Conservation (phyloP, 2,888 invertebrate genomes). For the Leptopilina drosophilae region DNA sequence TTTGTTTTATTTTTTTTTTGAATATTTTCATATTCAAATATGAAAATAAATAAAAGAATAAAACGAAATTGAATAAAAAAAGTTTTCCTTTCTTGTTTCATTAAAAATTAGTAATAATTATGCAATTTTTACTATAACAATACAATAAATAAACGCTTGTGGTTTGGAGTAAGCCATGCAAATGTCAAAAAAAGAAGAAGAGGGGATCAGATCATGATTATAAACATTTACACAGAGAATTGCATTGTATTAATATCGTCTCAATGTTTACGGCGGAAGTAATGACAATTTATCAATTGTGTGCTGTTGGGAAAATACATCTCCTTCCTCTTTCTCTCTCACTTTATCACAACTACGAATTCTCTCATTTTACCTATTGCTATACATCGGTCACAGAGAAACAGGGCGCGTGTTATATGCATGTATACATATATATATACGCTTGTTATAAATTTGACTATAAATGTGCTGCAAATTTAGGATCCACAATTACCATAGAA, state of each 20-base stretch:
- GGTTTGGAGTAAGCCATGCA: background rate
- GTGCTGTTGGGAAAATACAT: background rate
- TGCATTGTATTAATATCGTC: constrained; percentile 2
- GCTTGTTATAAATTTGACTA: background rate
- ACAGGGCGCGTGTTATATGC: too few relatives aligned
- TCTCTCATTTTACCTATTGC: background rate
- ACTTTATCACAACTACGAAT: too few relatives aligned
- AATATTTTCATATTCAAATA: too few relatives aligned
- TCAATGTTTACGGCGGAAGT: constrained; percentile 7
- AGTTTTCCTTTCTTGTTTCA: too few relatives aligned
- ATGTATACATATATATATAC: background rate
- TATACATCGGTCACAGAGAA: background rate
- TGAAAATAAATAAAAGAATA: too few relatives aligned
- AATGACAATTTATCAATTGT: constrained; percentile 13
- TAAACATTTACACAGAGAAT: background rate
- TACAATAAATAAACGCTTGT: too few relatives aligned
- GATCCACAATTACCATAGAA: constrained; percentile 28
- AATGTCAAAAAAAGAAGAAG: background rate
- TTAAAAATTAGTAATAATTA: too few relatives aligned
- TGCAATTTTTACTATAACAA: too few relatives aligned
- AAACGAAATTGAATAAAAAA: too few relatives aligned
- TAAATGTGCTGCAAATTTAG: constrained; percentile 16
- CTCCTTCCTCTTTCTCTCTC: too few relatives aligned
- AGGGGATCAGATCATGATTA: background rate
- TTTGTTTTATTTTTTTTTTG: too few relatives aligned